Base-by-base conservation (phyloP, 2,113 vertebrate species). In the Rhodinocichla rosea region DNA sequence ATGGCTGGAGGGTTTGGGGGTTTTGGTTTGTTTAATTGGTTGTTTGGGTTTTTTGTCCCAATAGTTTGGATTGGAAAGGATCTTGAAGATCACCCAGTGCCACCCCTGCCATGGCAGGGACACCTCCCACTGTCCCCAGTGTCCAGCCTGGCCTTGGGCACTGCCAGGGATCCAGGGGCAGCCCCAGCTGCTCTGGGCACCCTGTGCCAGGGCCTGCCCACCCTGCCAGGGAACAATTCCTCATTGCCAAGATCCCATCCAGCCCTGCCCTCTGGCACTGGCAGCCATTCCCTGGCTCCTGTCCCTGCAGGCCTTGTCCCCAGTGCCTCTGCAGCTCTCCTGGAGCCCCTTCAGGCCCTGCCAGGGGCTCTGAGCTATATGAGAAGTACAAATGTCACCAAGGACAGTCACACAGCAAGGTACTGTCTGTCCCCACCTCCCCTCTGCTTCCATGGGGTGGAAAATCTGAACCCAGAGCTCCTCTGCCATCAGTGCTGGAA, bases 31-130 rank as follows among this genome's bases (percentile, higher is more conserved):
- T 47, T 64, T 84, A 15, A 47, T 15, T 55, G 17, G 10, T 52
- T 30, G 20, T 1, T 79, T 64, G 47, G 21, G 11, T 9, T 11
- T 9, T 22, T 28, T 18, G 42, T 35, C 19, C 24, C 12, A 26
- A 28, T 74, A 7, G 28, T 40, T 55, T 39, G 15, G 28, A 28
- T 8, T 64, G 23, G 15, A 21, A 39, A 9, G 40, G 14, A 18
- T 5, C 11, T 55, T 10, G 1, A 47, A 33, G 8, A 1, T 3
- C 28, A 33, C 0, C 33, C 47, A 16, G 3, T 7, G 2, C 47
- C 67, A 21, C 5, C 20, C 45, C 13, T 5, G 55, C 32, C 56
- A 20, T 20, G 68, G 67, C 80, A 83, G 68, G 81, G 81, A 22
- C 81, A 18, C 18, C 69, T 84, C 1, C 49, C 59, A 33, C 22